A percentile compares a stretch with the other conserved stretches of the same genome.
Evolutionary conservation across 2,888 invertebrate genomes (phyloP).

Genomic region (Lapara coniferarum): DNA sequence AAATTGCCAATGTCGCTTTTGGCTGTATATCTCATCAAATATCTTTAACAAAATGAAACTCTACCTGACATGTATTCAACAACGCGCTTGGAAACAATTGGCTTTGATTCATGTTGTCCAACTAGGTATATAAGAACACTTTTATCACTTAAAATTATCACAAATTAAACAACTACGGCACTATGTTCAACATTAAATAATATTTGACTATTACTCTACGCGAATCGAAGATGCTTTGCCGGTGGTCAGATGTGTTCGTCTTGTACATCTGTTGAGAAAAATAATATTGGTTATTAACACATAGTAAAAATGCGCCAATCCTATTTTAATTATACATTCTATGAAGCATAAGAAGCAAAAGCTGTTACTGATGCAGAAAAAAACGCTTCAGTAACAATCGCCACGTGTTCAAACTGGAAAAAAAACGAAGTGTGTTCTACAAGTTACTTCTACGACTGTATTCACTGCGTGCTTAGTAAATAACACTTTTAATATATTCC

Average conservation of each 20-base stretch:
- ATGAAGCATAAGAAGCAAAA: conserved; percentile 20
- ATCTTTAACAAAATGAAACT: conserved; percentile 3
- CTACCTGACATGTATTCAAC: conserved; percentile 33
- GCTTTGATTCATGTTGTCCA: conserved; percentile 52
- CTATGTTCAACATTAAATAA: conserved; percentile 49
- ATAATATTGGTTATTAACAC: conserved; percentile 67
- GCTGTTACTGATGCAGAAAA: neutral
- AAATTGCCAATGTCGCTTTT: neutral
- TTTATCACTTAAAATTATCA: conserved; percentile 68
- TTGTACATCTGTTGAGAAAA: conserved; percentile 88
- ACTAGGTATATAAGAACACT: conserved; percentile 76
- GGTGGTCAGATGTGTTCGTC: conserved; percentile 88
- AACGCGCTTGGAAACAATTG: conserved; percentile 35
- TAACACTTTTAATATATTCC: neutral
- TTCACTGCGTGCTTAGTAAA: neutral
- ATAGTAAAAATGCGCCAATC: neutral
- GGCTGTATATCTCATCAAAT: neutral
- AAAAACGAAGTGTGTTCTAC: neutral
- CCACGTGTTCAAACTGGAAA: neutral
- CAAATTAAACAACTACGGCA: conserved; percentile 55
- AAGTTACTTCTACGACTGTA: neutral
- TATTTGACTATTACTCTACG: conserved; percentile 45
- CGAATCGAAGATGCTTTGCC: conserved; percentile 63
- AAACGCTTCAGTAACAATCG: neutral
- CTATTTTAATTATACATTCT: neutral